Evolutionary conservation across 1,140 invertebrate species (phyloP).

Genomic region (Caenorhabditis latens): DNA sequence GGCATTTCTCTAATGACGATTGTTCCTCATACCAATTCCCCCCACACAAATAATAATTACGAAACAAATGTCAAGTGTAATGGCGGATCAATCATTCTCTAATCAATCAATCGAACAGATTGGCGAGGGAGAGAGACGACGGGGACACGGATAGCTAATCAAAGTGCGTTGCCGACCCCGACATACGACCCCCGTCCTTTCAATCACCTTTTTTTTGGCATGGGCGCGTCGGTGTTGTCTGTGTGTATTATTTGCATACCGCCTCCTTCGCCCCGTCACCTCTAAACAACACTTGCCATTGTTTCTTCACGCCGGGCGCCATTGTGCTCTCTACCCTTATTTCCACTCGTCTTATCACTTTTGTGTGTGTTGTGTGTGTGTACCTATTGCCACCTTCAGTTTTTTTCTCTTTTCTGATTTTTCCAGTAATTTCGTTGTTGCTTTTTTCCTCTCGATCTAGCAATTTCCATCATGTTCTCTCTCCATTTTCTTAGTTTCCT

Average conservation of each 20-base stretch:
- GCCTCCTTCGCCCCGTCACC: not conserved
- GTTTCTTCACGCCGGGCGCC: slow-evolving; percentile 45
- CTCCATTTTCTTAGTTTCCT: not conserved
- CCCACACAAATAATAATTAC: slow-evolving; percentile 24
- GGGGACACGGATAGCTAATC: slow-evolving; percentile 22
- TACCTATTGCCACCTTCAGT: slow-evolving; percentile 32
- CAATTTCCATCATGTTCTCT: not conserved
- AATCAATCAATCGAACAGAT: slow-evolving; percentile 54
- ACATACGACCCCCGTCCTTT: slow-evolving; percentile 30
- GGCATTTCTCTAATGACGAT: too few relatives aligned
- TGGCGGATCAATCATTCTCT: slow-evolving; percentile 34
- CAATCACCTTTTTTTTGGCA: slow-evolving; percentile 41
- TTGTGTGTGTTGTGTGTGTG: not conserved
- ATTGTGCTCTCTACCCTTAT: slow-evolving; percentile 39
- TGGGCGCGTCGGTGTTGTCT: slow-evolving; percentile 4
- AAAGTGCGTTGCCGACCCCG: slow-evolving; percentile 41
- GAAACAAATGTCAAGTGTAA: slow-evolving; percentile 26
- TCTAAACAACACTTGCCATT: slow-evolving; percentile 51
- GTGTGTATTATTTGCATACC: slow-evolving; percentile 49
- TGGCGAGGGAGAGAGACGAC: not conserved
- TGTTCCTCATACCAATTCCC: slow-evolving; percentile 2
- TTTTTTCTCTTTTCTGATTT: not conserved
- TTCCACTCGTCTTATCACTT: slow-evolving; percentile 13
- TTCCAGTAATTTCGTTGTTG: not conserved
- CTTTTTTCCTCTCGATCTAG: not conserved